Percentiles rank a stretch among this genome's conserved stretches.
phyloP scores from a whole-genome alignment of 2,888 invertebrate genomes.

The Amphiduros pacificus region DNA sequence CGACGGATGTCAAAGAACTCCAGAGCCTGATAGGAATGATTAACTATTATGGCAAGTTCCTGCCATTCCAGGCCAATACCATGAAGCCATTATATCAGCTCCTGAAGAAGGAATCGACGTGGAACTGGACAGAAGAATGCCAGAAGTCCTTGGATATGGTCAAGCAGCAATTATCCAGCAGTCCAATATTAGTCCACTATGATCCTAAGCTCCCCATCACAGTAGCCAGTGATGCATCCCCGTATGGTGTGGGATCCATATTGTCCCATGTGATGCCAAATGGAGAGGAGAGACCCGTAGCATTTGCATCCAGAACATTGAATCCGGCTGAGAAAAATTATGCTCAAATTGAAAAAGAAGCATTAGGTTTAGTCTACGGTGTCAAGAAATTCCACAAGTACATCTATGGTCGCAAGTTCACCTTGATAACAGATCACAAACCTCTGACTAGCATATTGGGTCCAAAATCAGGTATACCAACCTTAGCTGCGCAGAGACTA shows the following conservation, averaged over 20 bases:
- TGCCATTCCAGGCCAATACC: not conserved
- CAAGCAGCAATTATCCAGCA: constrained; percentile 27
- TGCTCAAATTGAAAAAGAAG: constrained; percentile 55
- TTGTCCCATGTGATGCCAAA: constrained; percentile 39
- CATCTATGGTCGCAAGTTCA: constrained; percentile 56
- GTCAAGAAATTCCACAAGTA: constrained; percentile 57
- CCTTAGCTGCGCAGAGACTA: constrained; percentile 42
- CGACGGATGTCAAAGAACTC: not conserved
- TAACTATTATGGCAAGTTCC: not conserved
- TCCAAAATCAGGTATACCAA: constrained; percentile 40
- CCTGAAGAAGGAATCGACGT: not conserved
- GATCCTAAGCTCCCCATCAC: constrained; percentile 36
- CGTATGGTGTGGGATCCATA: constrained; percentile 44
- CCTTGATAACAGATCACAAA: constrained; percentile 55
- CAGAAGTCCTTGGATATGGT: not conserved
- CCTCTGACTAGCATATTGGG: constrained; percentile 56
- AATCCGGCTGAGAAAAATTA: constrained; percentile 53
- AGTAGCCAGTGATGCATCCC: constrained; percentile 54
- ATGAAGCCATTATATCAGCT: not conserved
- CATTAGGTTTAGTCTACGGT: constrained; percentile 54
- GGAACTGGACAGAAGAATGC: not conserved
- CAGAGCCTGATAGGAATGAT: not conserved
- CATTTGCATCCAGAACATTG: constrained; percentile 57
- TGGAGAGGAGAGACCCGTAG: constrained; percentile 55
- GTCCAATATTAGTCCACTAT: constrained; percentile 39